Conservation (phyloP, 2,113 vertebrate species). For the Pungitius pungitius region DNA sequence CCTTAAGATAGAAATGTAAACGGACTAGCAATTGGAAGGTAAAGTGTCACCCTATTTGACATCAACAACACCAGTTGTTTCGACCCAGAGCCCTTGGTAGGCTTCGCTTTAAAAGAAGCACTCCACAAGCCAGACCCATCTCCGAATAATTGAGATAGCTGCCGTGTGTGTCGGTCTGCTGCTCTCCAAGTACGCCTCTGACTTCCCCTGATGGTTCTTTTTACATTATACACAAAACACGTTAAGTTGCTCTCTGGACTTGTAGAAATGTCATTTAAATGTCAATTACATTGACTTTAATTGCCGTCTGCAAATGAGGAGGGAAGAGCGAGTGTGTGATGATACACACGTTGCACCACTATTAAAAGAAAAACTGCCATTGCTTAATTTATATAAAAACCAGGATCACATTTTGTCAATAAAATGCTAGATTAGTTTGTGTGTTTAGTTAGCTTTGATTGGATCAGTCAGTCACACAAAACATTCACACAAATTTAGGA, state of each 20-base stretch:
- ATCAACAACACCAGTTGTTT: slow-evolving; percentile 24
- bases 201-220: not conserved
- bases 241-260: too few species aligned
- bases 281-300: too few species aligned
- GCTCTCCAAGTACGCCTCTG: not conserved
- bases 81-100: not conserved
- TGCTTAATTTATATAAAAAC: not conserved
- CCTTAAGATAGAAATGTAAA: not conserved
- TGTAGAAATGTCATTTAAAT: too few species aligned
- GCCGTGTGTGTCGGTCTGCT: slow-evolving; percentile 1
- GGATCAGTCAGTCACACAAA: not conserved
- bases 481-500: not conserved
- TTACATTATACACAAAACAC: not conserved
- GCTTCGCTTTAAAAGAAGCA: slow-evolving; percentile 7
- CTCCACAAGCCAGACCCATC: slow-evolving; percentile 7
- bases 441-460: not conserved
- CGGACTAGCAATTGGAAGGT: slow-evolving; percentile 6
- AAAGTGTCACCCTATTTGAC: slow-evolving; percentile 19
- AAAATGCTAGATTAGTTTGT: not conserved
- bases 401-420: not conserved
- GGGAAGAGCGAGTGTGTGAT: not conserved
- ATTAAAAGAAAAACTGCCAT: not conserved
- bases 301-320: not conserved
- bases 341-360: not conserved
- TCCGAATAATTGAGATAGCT: slow-evolving; percentile 22